phyloP scores from a whole-genome alignment of 2,113 vertebrate genomes.

The Mesembrinibis cayennensis region DNA sequence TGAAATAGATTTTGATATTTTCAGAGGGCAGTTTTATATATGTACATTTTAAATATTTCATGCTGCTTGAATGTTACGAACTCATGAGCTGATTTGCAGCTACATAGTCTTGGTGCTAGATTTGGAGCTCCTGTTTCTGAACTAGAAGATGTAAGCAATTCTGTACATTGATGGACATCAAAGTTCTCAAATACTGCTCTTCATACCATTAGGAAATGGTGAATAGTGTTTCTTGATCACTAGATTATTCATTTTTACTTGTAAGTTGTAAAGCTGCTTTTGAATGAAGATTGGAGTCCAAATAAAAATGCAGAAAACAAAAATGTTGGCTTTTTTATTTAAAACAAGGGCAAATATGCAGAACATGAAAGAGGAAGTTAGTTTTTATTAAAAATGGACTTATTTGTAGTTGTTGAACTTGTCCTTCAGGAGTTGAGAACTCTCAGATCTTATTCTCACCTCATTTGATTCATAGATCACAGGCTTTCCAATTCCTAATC shows the following conservation, averaged over 20 bases:
- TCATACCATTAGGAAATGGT: accelerated
- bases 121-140: neutral
- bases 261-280: neutral
- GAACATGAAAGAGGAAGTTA: neutral
- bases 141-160: neutral
- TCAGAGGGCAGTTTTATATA: neutral
- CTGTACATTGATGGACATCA: neutral
- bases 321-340: neutral
- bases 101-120: neutral
- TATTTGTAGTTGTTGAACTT: neutral
- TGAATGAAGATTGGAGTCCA: neutral
- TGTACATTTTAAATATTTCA: neutral
- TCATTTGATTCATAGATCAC: neutral
- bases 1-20: neutral
- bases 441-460: neutral
- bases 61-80: neutral
- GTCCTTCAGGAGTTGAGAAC: neutral
- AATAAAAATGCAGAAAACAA: neutral
- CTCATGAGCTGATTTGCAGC: neutral
- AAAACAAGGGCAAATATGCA: neutral
- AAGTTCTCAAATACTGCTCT: neutral
- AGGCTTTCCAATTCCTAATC: neutral
- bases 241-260: neutral
- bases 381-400: neutral
- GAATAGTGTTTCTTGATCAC: neutral